phyloP scores from a whole-genome alignment of 2,888 invertebrate genomes.

The Metacarcinus magister region DNA sequence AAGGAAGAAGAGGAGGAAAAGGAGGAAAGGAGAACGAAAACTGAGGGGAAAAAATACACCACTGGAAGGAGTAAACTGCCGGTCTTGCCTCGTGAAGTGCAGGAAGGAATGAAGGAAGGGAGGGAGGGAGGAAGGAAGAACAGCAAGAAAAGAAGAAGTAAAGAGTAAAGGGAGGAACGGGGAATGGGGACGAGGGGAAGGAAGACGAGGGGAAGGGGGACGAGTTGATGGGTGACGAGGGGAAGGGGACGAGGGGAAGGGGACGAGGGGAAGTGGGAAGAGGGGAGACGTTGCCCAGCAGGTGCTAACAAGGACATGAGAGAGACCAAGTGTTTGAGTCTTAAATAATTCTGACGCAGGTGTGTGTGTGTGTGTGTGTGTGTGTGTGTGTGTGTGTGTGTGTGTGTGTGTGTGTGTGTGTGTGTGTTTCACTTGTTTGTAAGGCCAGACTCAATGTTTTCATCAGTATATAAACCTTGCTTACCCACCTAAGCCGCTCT shows the following conservation, averaged over 20 bases:
- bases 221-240: not conserved
- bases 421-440: not conserved
- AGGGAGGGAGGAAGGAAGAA: not conserved
- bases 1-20: not conserved
- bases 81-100: not conserved
- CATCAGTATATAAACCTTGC: not conserved
- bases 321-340: slow-evolving; percentile 16
- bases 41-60: not conserved
- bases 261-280: not conserved
- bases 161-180: not conserved
- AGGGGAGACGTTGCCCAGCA: not conserved
- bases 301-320: slow-evolving; percentile 4
- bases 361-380: slow-evolving; percentile 30
- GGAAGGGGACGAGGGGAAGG: not conserved
- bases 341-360: slow-evolving; percentile 26
- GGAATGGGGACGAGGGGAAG: not conserved
- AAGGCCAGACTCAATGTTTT: not conserved
- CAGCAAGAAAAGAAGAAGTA: not conserved
- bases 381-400: slow-evolving; percentile 39
- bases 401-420: slow-evolving; percentile 39
- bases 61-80: not conserved
- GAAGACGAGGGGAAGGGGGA: not conserved
- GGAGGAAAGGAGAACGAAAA: not conserved
- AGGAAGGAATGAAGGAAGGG: not conserved
- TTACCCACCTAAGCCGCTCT: not conserved